Evolutionary conservation across 2,888 invertebrate genomes (phyloP), one percentile per base, ranked within the genome.

Genomic region (Clitarchus hookeri): DNA sequence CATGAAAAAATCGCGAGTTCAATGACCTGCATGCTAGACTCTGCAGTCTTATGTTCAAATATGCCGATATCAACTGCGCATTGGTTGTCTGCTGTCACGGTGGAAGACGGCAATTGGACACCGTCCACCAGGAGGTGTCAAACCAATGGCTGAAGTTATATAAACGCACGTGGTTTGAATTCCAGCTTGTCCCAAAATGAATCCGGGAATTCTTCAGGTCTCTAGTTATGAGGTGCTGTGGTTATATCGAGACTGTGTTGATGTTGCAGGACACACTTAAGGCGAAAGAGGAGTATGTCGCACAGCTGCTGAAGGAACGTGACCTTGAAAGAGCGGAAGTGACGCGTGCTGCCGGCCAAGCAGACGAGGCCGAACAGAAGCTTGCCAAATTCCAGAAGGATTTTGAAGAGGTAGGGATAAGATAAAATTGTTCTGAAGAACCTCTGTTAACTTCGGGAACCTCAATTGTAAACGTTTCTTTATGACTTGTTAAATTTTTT

Each of bases 261-360:
- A n/a, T 65, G 65, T 65, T 91, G 86, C 91, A 98, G 98, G 98
- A 98, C 91, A 93, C 97, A 54, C 92, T 99, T 87, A 95, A 96
- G 90, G 98, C 99, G 92, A 99, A 98, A 91, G 97, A 98, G 90
- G 96, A 96, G 88, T 98, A 99, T 90, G 95, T 99, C 90, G 98
- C 98, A 90, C 96, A 97, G 90, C 93, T 99, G 89, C 94, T 98
- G 91, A 95, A 96, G 88, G 99, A 99, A 91, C 93, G 98, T 85
- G 98, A 99, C 90, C 91, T 98, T 89, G 99, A 98, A 91, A 93
- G 98, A 89, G 95, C 96, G 53, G 97, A 98, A 91, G 94, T 98
- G 44, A 97, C 97, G 23, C 95, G 96, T 91, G 95, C 96, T 87
- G 95, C 96, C 6, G 94, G 94, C 88, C 96, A 96, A 90, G 96